Evolutionary conservation across 1,140 invertebrate species (phyloP).

Genomic region (Ditylenchus dipsaci): DNA sequence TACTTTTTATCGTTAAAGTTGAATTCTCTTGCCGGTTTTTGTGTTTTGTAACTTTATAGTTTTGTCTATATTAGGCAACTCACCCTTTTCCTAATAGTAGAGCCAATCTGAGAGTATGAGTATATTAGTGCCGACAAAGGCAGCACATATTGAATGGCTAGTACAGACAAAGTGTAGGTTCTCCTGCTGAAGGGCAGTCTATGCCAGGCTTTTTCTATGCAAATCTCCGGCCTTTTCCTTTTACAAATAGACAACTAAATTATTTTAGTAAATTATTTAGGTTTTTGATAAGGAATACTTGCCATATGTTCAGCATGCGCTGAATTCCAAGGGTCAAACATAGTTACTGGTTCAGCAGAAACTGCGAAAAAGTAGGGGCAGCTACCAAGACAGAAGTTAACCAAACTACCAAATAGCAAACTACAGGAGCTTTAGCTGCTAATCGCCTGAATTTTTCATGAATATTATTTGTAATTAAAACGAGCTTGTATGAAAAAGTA

Average conservation of each 20-base stretch:
- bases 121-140: constrained; percentile 51
- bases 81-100: constrained; percentile 51
- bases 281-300: neutral
- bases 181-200: constrained; percentile 46
- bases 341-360: constrained; percentile 43
- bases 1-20: too few relatives aligned
- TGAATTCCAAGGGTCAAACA: constrained; percentile 44
- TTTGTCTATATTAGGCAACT: constrained; percentile 18
- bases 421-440: constrained; percentile 53
- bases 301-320: constrained; percentile 35
- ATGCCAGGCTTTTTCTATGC: constrained; percentile 48
- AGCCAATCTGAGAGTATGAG: constrained; percentile 56
- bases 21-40: too few relatives aligned
- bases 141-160: constrained; percentile 55
- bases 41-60: too few relatives aligned
- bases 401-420: constrained; percentile 55
- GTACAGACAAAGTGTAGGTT: constrained; percentile 51
- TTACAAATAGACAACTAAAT: constrained; percentile 48
- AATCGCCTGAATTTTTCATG: constrained; percentile 41
- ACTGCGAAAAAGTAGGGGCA: constrained; percentile 55
- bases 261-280: neutral
- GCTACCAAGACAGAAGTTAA: constrained; percentile 49
- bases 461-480: constrained; percentile 5
- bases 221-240: constrained; percentile 45
- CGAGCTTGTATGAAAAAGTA: constrained; percentile 20